Evolutionary conservation across 2,797 vertebrate genomes (phyloP).

Genomic region (Sciurus vulgaris): DNA sequence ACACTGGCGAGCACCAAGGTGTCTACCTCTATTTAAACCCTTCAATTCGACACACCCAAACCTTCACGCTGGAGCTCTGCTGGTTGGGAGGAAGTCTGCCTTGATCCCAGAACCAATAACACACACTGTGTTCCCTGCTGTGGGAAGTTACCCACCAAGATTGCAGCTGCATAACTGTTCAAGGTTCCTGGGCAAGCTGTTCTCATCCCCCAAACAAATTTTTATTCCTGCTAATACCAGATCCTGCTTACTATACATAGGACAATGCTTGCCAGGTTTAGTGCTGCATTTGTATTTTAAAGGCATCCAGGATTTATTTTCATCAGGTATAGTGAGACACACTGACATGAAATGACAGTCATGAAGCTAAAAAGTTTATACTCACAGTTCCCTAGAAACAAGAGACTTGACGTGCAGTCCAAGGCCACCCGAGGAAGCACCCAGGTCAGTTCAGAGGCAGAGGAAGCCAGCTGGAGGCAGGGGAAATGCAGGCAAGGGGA

Average conservation of each 20-base stretch:
- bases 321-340: background rate
- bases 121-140: background rate
- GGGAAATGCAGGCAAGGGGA: background rate
- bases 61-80: background rate
- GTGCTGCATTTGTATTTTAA: background rate
- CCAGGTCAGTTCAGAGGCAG: background rate
- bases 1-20: background rate
- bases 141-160: background rate
- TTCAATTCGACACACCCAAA: background rate
- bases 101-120: background rate
- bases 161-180: background rate
- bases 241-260: background rate
- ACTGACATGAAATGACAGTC: background rate
- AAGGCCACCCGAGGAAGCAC: fast-evolving
- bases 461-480: background rate
- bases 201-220: background rate
- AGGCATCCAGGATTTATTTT: background rate
- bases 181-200: background rate
- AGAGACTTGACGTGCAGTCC: background rate
- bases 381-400: background rate
- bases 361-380: background rate
- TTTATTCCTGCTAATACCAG: background rate
- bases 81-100: background rate
- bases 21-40: background rate
- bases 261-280: background rate